Evolutionary conservation across 2,888 invertebrate genomes (phyloP).

Genomic region (Bruchidius siliquastri): DNA sequence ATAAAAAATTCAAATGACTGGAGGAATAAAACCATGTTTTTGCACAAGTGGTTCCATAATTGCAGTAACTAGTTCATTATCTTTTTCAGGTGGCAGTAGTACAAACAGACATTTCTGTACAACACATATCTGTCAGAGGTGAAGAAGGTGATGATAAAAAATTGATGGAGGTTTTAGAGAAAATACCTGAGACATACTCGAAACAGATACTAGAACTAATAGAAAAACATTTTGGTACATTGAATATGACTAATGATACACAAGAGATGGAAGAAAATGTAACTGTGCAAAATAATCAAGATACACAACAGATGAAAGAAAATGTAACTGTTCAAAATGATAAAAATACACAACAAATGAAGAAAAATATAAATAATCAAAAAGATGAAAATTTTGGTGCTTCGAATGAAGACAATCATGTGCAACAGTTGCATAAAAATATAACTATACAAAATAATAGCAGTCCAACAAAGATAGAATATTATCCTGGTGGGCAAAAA

Average conservation of each 20-base stretch:
- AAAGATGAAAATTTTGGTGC: not conserved
- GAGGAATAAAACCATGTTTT: too few species aligned
- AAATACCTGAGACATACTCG: conserved; percentile 34
- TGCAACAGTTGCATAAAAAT: not conserved
- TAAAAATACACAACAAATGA: not conserved
- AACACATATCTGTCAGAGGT: conserved; percentile 31
- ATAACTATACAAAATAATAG: not conserved
- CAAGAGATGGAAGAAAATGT: not conserved
- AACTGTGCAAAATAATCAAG: not conserved
- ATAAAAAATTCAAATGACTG: too few species aligned
- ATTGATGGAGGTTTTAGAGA: conserved; percentile 27
- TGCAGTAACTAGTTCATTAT: too few species aligned
- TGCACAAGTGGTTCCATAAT: too few species aligned
- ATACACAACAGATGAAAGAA: not conserved
- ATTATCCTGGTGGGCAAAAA: not conserved
- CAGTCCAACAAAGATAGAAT: not conserved
- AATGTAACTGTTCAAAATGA: not conserved
- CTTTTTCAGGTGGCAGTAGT: conserved; percentile 25
- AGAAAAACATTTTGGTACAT: conserved; percentile 19
- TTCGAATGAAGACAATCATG: not conserved
- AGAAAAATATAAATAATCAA: too few species aligned
- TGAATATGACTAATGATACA: conserved; percentile 13
- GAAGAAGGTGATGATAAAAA: conserved; percentile 16
- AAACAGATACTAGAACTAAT: conserved; percentile 36
- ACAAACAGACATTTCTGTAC: conserved; percentile 36